Percentiles rank a stretch among this genome's conserved stretches.
Evolutionary conservation across 2,113 vertebrate species (phyloP).

Genomic region (Lampris megalopsis): DNA sequence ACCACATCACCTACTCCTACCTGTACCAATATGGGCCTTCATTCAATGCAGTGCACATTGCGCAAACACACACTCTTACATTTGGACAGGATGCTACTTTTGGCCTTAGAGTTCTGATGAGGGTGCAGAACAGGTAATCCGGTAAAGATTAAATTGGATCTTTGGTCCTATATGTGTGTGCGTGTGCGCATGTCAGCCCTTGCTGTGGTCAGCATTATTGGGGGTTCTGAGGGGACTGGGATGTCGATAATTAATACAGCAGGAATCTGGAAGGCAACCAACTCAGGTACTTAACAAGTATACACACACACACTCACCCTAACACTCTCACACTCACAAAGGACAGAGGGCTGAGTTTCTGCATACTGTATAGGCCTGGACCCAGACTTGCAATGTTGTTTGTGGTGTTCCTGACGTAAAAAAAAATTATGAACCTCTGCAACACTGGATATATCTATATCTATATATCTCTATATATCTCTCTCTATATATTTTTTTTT

Average conservation of each 20-base stretch:
- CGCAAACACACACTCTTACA: background rate
- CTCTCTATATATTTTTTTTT: no score
- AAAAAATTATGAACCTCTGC: no score
- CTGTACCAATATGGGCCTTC: no score
- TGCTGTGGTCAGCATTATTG: slow-evolving; percentile 66
- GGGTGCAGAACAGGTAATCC: slow-evolving; percentile 33
- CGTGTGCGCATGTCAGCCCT: slow-evolving; percentile 13
- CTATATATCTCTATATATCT: no score
- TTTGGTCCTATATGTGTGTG: slow-evolving; percentile 1
- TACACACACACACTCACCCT: background rate
- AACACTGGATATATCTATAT: no score
- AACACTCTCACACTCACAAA: slow-evolving; percentile 20
- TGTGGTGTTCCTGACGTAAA: background rate
- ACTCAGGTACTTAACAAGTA: slow-evolving; percentile 64
- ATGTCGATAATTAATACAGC: slow-evolving; percentile 80
- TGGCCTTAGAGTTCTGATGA: slow-evolving; percentile 22
- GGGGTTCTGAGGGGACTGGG: slow-evolving; percentile 67
- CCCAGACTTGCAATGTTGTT: slow-evolving; percentile 27
- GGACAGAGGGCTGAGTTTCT: slow-evolving; percentile 14
- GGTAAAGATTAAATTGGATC: slow-evolving; percentile 36
- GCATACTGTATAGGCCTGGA: background rate
- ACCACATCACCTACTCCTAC: no score
- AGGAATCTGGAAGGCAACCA: slow-evolving; percentile 64
- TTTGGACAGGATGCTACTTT: slow-evolving; percentile 7
- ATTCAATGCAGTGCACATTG: no score